Conservation (phyloP, 2,888 invertebrate species). For the Acanthacorydalis orientalis region DNA sequence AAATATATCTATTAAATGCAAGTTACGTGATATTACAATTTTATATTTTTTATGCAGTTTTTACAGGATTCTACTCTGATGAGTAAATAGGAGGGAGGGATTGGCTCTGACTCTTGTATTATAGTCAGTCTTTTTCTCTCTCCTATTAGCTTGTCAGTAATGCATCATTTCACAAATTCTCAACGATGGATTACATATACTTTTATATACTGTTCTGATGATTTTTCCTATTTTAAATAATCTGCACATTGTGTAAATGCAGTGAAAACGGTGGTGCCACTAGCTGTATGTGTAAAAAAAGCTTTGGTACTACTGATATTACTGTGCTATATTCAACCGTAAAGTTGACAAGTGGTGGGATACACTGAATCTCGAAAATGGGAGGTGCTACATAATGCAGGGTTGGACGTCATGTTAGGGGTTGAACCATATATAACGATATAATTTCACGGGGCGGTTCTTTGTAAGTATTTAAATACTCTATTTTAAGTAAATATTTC, state of each 20-base stretch:
- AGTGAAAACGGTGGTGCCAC: slow-evolving; percentile 5
- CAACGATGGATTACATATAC: too few relatives aligned
- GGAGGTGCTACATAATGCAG: background rate
- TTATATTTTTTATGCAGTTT: too few relatives aligned
- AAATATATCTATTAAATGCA: too few relatives aligned
- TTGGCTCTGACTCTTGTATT: slow-evolving; percentile 40
- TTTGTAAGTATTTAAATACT: background rate
- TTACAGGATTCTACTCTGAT: slow-evolving; percentile 10
- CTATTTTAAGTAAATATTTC: background rate
- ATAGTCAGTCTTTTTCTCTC: slow-evolving; percentile 68
- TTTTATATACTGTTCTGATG: too few relatives aligned
- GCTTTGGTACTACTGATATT: slow-evolving; percentile 6
- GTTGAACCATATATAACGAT: background rate
- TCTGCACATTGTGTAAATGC: background rate
- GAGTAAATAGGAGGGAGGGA: slow-evolving; percentile 43
- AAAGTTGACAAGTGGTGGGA: background rate
- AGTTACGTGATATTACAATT: too few relatives aligned
- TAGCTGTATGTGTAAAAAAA: slow-evolving; percentile 3
- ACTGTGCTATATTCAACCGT: slow-evolving; percentile 3
- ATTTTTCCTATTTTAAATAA: background rate
- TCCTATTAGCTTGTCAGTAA: slow-evolving; percentile 35
- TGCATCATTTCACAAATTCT: slow-evolving; percentile 4
- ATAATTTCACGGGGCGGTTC: background rate
- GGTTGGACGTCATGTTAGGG: slow-evolving; percentile 1
- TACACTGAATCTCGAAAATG: background rate